Base-by-base conservation (phyloP, 2,113 vertebrate genomes). In the Lophura nycthemera region DNA sequence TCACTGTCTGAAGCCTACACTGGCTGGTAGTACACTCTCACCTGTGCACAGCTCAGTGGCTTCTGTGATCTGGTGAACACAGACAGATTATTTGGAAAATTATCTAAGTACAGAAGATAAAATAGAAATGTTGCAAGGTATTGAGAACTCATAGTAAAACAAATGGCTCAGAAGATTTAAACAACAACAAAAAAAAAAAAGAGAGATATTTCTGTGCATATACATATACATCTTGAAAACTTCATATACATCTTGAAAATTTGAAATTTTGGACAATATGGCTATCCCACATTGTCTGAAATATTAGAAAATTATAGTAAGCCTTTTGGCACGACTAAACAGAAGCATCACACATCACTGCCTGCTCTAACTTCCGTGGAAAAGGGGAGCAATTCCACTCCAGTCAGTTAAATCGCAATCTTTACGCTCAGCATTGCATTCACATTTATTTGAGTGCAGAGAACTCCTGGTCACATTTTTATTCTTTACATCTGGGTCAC, bases 401-500 rank as follows among this genome's bases (percentile, higher is more conserved):
- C 59, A 72, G 50, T n/a, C 60, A 81, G 34, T 56, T 19, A 71
- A 86, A 80, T 65, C 15, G 20, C 42, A 27, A 42, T 69, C 52
- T 21, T 57, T 85, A 47, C 11, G 3, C 9, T 83, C 67, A 16
- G 2, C 66, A 36, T n/a, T 4, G 1, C n/a, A 47, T 50, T 76
- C 71, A 75, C 17, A 61, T 45, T 14, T 77, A 82, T 78, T 67
- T 4, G 3, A 60, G 7, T 36, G 15, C 79, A 75, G 14, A 69
- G 52, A 86, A 59, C 52, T 80, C 40, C 47, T 1, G 0, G 77
- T n/a, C 82, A 83, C 18, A n/a, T 1, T 64, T 92, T 64, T 81
- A 61, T 86, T 83, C 76, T 69, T 88, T 90, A 75, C 40, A 88
- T 89, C 83, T 83, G 43, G 36, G 79, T 92, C 61, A 86, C 70